These are phyloP conservation scores for Micropterix aruncella DNA, from an alignment of 2,888 invertebrate genomes.

Conservation along the genomic window DNA sequence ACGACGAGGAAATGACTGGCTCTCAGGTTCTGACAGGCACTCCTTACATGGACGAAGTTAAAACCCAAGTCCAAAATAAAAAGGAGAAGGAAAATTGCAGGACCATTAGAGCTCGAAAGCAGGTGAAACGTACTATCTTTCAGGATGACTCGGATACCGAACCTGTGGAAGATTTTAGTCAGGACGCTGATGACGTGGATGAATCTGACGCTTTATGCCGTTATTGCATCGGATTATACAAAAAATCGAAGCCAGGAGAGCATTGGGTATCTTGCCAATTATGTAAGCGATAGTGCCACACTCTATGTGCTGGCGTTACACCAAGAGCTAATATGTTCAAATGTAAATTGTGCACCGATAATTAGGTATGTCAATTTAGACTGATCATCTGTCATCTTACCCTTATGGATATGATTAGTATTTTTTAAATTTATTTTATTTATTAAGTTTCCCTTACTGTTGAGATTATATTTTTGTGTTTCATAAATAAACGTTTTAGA, in stretches of 20 bases:
- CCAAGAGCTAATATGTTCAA: background rate
- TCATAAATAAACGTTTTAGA: background rate
- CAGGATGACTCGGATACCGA: conserved; percentile 1
- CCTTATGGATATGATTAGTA: background rate
- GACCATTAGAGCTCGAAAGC: background rate
- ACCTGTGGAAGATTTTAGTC: background rate
- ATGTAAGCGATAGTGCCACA: background rate
- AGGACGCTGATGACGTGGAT: background rate
- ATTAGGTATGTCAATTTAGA: background rate
- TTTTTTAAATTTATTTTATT: background rate
- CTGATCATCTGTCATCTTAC: background rate
- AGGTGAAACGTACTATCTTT: background rate
- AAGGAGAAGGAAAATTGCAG: conserved; percentile 1
- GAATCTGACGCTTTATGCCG: background rate
- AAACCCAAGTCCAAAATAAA: background rate
- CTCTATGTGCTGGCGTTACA: background rate
- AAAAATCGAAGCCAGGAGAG: conserved; percentile 1
- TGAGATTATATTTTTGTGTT: too few species aligned
- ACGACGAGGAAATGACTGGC: too few species aligned
- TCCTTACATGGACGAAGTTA: background rate
- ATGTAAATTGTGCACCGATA: background rate
- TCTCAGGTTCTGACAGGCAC: background rate
- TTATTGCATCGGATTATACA: background rate
- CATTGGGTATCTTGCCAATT: background rate
- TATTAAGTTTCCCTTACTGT: background rate